Conservation (phyloP, 2,797 vertebrate species). For the Oreortyx pictus region DNA sequence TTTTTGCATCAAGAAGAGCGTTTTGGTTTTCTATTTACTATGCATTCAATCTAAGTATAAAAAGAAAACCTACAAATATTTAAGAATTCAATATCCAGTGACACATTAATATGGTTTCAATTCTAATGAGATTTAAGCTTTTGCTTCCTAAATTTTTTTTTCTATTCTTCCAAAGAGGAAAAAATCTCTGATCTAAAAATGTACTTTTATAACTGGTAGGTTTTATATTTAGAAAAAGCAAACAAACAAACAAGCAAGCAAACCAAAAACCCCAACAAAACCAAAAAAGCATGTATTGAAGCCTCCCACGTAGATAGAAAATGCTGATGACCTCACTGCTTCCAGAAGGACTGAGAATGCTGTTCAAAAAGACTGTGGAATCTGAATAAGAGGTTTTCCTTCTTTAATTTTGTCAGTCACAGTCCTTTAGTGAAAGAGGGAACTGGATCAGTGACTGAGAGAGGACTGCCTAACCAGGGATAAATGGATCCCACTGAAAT, state of each 20-base stretch:
- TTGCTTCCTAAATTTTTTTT: neutral
- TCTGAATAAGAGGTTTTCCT: neutral
- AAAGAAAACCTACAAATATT: neutral
- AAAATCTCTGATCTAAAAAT: neutral
- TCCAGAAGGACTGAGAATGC: neutral
- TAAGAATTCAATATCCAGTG: neutral
- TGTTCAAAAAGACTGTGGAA: neutral
- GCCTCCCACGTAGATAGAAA: neutral
- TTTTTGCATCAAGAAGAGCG: neutral
- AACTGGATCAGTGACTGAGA: neutral
- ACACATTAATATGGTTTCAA: neutral
- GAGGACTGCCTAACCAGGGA: neutral
- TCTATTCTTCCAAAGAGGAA: neutral
- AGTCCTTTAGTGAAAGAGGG: neutral
- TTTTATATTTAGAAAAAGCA: neutral
- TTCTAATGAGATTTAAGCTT: neutral
- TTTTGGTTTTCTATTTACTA: neutral
- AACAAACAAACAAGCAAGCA: too few species aligned
- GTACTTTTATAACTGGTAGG: neutral
- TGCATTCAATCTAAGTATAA: neutral
- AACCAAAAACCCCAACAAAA: neutral
- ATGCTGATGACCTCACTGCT: neutral
- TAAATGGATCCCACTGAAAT: neutral
- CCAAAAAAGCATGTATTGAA: accelerated
- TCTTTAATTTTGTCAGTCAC: neutral